Evolutionary conservation across 2,888 invertebrate genomes (phyloP).

Genomic region (Protophormia terraenovae): DNA sequence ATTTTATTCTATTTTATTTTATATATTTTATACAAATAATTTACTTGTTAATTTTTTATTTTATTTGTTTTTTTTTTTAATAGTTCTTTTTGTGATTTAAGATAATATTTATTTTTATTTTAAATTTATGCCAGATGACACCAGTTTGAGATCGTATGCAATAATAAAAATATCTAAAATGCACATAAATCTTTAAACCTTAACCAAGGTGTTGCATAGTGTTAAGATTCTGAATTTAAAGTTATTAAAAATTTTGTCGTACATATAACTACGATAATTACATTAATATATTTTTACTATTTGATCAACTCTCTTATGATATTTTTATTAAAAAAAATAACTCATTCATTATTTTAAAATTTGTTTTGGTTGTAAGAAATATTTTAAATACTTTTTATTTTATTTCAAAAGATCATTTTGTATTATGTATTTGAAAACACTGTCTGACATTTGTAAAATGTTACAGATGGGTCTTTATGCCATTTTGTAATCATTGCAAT

Average conservation of each 20-base stretch:
- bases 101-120: not conserved
- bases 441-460: not conserved
- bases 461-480: constrained; percentile 21
- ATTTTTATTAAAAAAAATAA: no score
- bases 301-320: no score
- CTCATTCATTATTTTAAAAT: no score
- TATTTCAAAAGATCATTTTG: not conserved
- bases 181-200: not conserved
- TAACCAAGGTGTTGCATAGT: not conserved
- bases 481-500: not conserved
- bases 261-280: no score
- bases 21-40: constrained; percentile 40
- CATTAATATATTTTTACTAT: not conserved
- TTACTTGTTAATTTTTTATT: constrained; percentile 30
- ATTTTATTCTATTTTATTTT: no score
- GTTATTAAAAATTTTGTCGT: no score
- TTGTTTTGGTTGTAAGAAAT: no score
- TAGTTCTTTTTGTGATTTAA: not conserved
- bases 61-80: constrained; percentile 3
- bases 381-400: not conserved
- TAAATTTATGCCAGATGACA: constrained; percentile 21
- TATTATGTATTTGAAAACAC: not conserved
- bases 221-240: no score
- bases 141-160: not conserved
- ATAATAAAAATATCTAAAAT: constrained; percentile 24